Conservation (phyloP, 64 coral and sea anemone genomes). For the Astreopora myriophthalma region DNA sequence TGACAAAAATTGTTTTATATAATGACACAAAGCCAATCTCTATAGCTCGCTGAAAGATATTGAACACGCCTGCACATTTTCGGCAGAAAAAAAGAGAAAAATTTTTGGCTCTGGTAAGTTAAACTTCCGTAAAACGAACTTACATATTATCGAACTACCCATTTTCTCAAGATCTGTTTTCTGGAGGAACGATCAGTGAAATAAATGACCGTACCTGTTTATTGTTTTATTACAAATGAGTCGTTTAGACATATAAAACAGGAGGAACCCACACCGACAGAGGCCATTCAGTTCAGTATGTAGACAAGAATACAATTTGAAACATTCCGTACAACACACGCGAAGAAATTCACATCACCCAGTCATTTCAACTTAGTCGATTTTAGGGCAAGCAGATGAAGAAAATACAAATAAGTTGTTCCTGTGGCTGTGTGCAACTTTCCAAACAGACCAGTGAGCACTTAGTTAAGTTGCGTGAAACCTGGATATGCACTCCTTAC, state of each 20-base stretch:
- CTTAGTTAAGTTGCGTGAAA: not conserved
- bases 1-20: not conserved
- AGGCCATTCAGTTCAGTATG: not conserved
- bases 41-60: constrained; percentile 17
- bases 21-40: not conserved
- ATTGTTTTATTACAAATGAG: not conserved
- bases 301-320: not conserved
- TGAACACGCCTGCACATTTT: not conserved
- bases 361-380: not conserved
- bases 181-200: not conserved
- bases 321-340: not conserved
- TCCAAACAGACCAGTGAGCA: not conserved
- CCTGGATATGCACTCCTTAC: not conserved
- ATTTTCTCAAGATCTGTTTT: not conserved
- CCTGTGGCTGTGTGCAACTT: not conserved
- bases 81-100: not conserved
- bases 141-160: not conserved
- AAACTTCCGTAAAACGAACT: not conserved
- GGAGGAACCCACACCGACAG: not conserved
- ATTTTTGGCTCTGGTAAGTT: not conserved
- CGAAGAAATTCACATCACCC: not conserved
- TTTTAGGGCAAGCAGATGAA: not conserved
- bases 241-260: not conserved
- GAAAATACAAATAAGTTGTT: not conserved
- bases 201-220: not conserved